A percentile compares a stretch with the other conserved stretches of the same genome.
Conservation (phyloP, 2,797 vertebrate genomes). For the Phrynocephalus vlangalii region DNA sequence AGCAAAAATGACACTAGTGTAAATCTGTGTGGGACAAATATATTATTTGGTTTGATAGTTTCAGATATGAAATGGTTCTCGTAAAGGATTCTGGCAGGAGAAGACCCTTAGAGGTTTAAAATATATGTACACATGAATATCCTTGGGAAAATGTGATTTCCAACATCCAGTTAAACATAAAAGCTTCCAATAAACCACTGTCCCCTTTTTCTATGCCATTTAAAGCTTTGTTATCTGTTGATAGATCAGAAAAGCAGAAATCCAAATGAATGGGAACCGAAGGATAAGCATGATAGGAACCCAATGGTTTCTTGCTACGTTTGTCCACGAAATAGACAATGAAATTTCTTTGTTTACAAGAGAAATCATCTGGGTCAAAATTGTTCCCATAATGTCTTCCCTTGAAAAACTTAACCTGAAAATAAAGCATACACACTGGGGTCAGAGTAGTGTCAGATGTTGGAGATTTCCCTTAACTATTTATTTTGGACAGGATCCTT, state of each 20-base stretch:
- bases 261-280: slow-evolving; percentile 33
- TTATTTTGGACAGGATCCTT: background rate
- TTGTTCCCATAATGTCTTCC: background rate
- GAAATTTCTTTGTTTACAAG: slow-evolving; percentile 50
- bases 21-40: background rate
- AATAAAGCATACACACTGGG: background rate
- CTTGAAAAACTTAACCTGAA: background rate
- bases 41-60: background rate
- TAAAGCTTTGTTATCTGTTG: slow-evolving; percentile 50
- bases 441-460: background rate
- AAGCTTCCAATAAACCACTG: slow-evolving; percentile 34
- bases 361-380: slow-evolving; percentile 30
- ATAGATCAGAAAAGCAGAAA: slow-evolving; percentile 55
- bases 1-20: background rate
- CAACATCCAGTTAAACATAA: slow-evolving; percentile 26
- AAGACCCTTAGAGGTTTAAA: background rate
- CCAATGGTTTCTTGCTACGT: slow-evolving; percentile 45
- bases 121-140: background rate
- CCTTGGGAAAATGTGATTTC: background rate
- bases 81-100: background rate
- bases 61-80: too few relatives aligned
- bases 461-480: background rate
- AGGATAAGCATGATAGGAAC: slow-evolving; percentile 40
- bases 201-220: slow-evolving; percentile 35
- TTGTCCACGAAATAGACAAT: slow-evolving; percentile 45